A percentile compares a stretch with the other conserved stretches of the same genome.
phyloP scores from a whole-genome alignment of 2,113 vertebrate genomes.

The Lepus europaeus region DNA sequence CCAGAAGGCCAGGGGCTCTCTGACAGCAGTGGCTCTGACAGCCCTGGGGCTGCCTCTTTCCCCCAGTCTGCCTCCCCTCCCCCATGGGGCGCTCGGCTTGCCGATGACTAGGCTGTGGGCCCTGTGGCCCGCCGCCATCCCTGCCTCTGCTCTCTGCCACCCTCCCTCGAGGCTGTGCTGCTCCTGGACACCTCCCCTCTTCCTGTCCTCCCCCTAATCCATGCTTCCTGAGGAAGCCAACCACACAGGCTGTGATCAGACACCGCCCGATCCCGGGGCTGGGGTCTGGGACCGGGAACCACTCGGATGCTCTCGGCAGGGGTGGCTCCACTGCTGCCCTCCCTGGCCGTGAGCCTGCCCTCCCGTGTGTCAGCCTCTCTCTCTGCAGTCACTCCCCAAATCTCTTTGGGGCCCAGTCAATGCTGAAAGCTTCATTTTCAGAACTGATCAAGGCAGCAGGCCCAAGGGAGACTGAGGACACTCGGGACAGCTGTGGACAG shows the following conservation, averaged over 20 bases:
- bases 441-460: slow-evolving; percentile 16
- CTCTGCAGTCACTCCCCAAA: background rate
- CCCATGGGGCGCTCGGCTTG: background rate
- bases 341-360: background rate
- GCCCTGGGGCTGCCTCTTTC: background rate
- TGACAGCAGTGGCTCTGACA: background rate
- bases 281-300: slow-evolving; percentile 33
- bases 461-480: background rate
- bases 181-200: background rate
- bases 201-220: background rate
- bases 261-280: background rate
- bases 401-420: background rate
- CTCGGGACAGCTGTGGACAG: background rate
- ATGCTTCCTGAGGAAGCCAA: background rate
- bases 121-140: background rate
- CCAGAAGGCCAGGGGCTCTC: background rate
- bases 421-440: slow-evolving; percentile 29
- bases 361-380: background rate
- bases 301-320: background rate
- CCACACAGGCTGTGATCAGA: too few relatives aligned
- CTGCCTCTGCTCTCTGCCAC: too few relatives aligned
- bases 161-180: background rate
- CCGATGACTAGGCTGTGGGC: background rate
- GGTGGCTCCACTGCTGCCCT: background rate
- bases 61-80: background rate